Evolutionary conservation across 2,888 invertebrate species (phyloP).

Genomic region (Limnephilus rhombicus): DNA sequence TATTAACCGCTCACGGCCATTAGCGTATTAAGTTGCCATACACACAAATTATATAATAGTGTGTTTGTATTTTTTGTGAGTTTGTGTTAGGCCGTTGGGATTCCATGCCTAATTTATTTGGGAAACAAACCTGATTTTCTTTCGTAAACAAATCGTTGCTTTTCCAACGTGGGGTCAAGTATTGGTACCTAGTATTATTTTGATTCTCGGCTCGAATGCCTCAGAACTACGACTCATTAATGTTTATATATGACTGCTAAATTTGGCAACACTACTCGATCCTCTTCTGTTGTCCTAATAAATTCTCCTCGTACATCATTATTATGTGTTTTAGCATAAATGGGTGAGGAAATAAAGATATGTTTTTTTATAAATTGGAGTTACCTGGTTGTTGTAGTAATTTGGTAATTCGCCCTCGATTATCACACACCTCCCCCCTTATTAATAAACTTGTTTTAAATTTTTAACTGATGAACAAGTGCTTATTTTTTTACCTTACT

Average conservation of each 20-base stretch:
- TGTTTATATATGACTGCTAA: not conserved
- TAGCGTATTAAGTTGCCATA: not conserved
- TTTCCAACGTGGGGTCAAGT: not conserved
- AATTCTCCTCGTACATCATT: not conserved
- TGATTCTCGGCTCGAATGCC: no score
- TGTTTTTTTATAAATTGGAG: no score
- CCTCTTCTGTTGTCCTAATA: not conserved
- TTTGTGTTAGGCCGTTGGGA: not conserved
- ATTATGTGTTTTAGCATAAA: no score
- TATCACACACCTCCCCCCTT: no score
- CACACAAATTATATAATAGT: not conserved
- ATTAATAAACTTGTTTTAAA: no score
- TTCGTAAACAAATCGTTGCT: not conserved
- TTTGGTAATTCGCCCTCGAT: no score
- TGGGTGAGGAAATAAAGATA: no score
- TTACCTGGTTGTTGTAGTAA: no score
- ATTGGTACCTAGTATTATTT: not conserved
- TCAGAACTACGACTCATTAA: not conserved
- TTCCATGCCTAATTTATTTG: not conserved
- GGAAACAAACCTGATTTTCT: not conserved
- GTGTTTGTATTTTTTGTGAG: not conserved
- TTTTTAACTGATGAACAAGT: no score
- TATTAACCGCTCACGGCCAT: conserved; percentile 35
- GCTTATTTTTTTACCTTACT: no score
- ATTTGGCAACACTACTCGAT: no score